A percentile compares a stretch with the other conserved stretches of the same genome.
Conservation (phyloP, 2,888 invertebrate species). For the Drosophila bunnanda region DNA sequence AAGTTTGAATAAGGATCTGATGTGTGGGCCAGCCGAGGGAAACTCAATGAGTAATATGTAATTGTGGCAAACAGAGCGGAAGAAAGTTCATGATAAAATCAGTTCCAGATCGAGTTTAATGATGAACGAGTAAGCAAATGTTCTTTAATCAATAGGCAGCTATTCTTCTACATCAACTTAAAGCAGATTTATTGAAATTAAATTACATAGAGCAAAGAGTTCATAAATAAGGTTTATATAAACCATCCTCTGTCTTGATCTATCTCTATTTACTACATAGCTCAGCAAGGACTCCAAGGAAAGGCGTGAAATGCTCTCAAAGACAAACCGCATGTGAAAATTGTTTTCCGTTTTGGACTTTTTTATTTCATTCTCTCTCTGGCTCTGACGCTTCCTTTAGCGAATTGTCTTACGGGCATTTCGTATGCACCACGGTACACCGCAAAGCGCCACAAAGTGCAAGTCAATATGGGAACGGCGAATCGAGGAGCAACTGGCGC, state of each 20-base stretch:
- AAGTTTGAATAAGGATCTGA: not conserved
- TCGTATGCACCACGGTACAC: conserved; percentile 54
- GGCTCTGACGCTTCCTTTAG: conserved; percentile 12
- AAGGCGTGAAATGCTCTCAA: conserved; percentile 30
- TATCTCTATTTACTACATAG: not conserved
- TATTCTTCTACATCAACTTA: too few species aligned
- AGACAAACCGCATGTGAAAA: conserved; percentile 61
- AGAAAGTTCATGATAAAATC: not conserved
- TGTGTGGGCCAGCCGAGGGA: not conserved
- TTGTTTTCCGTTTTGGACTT: conserved; percentile 20
- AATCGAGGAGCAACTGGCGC: conserved; percentile 22
- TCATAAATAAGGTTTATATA: too few species aligned
- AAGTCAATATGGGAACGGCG: conserved; percentile 65
- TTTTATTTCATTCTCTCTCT: conserved; percentile 21
- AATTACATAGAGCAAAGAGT: too few species aligned
- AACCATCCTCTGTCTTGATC: not conserved
- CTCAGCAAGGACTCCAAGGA: conserved; percentile 3
- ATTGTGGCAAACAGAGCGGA: not conserved
- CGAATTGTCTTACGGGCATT: conserved; percentile 63
- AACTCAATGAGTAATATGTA: not conserved
- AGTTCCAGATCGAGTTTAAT: not conserved
- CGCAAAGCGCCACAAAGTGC: conserved; percentile 62
- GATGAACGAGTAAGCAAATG: not conserved
- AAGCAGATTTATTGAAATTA: too few species aligned
- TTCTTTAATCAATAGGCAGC: not conserved